phyloP scores from a whole-genome alignment of 2,797 vertebrate genomes.

The Gobionotothen gibberifrons region DNA sequence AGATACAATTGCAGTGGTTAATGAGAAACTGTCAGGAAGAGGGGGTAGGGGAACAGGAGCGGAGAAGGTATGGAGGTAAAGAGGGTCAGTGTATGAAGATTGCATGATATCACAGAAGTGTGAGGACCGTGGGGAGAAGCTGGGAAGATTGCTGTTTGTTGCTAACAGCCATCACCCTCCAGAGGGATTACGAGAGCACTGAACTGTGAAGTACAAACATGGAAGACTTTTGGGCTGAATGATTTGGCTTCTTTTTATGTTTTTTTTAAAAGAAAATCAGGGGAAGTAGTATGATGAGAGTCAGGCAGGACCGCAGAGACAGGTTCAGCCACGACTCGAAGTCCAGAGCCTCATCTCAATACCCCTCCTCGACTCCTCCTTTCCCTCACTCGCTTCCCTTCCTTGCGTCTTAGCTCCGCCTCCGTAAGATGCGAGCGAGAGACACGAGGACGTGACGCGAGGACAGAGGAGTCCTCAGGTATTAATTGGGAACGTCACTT shows the following conservation, averaged over 20 bases:
- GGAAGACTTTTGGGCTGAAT: conserved; percentile 10
- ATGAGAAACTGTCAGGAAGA: conserved; percentile 27
- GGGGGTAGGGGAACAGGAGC: background rate
- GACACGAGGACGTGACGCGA: too few species aligned
- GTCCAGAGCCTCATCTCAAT: too few species aligned
- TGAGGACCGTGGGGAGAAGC: conserved; percentile 30
- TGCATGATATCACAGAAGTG: conserved; percentile 23
- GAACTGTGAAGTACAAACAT: conserved; percentile 28
- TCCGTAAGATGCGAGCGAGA: too few species aligned
- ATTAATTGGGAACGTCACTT: too few species aligned
- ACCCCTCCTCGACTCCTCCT: too few species aligned
- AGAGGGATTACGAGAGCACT: conserved; percentile 15
- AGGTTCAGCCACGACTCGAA: too few species aligned
- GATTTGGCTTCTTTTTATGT: background rate
- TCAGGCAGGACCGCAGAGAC: too few species aligned
- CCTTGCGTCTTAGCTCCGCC: too few species aligned
- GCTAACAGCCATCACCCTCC: conserved; percentile 33
- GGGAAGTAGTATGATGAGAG: too few species aligned
- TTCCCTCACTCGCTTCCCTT: too few species aligned
- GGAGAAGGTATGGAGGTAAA: conserved; percentile 22
- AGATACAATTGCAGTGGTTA: conserved; percentile 14
- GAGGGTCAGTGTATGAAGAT: conserved; percentile 36
- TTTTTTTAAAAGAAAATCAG: background rate
- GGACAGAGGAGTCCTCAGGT: too few species aligned
- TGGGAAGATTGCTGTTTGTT: conserved; percentile 33